These are phyloP conservation scores for Batillaria attramentaria DNA, from an alignment of 1,140 invertebrate genomes.

Conservation along the genomic window DNA sequence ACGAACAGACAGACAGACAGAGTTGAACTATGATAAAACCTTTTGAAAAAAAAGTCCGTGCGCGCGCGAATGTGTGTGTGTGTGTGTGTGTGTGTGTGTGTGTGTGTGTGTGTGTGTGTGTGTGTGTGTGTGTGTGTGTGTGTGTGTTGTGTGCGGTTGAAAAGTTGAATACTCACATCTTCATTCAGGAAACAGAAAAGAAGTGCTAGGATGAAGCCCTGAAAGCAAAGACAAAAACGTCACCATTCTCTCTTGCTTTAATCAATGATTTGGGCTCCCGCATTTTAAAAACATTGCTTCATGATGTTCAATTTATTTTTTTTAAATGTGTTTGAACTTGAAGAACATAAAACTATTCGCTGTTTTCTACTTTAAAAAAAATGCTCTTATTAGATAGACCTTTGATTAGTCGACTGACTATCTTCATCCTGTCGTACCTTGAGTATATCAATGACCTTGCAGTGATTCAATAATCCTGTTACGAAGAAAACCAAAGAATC, in stretches of 20 bases:
- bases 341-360: not conserved
- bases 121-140: not conserved
- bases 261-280: not conserved
- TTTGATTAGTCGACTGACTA: too few species aligned
- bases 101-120: not conserved
- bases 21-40: too few species aligned
- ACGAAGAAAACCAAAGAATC: too few species aligned
- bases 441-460: too few species aligned
- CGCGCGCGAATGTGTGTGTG: too few species aligned
- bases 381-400: too few species aligned
- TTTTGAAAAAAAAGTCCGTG: too few species aligned
- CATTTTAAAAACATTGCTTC: not conserved
- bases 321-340: not conserved
- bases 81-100: not conserved
- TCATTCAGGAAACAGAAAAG: slow-evolving; percentile 95
- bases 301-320: slow-evolving; percentile 1
- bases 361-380: not conserved
- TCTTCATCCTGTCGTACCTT: too few species aligned
- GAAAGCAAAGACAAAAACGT: slow-evolving; percentile 26
- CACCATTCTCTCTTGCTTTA: not conserved
- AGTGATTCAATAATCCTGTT: too few species aligned
- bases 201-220: slow-evolving; percentile 77
- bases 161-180: slow-evolving; percentile 79
- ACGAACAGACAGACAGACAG: too few species aligned
- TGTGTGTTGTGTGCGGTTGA: not conserved